A percentile compares a stretch with the other conserved stretches of the same genome.
Evolutionary conservation across 2,888 invertebrate species (phyloP).

Genomic region (Rhimphoctona megacephalus): DNA sequence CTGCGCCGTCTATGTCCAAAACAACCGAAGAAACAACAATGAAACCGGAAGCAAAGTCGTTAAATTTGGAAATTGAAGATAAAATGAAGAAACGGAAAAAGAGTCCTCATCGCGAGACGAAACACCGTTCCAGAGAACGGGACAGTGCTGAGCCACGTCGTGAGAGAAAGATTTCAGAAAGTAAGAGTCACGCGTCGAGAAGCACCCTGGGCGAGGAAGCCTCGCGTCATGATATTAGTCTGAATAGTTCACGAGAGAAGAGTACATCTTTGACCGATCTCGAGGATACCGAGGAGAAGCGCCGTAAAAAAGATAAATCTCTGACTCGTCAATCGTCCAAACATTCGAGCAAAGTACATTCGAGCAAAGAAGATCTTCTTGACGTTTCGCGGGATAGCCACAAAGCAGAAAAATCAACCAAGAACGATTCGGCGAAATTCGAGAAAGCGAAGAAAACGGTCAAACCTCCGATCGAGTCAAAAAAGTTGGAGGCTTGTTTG

Average conservation of each 20-base stretch:
- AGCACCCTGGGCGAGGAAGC: slow-evolving; percentile 35
- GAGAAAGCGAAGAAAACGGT: slow-evolving; percentile 57
- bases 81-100: slow-evolving; percentile 53
- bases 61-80: slow-evolving; percentile 21
- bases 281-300: slow-evolving; percentile 49
- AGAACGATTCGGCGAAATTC: slow-evolving; percentile 24
- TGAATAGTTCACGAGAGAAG: slow-evolving; percentile 60
- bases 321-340: slow-evolving; percentile 18
- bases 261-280: slow-evolving; percentile 61
- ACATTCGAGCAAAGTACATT: slow-evolving; percentile 8
- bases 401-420: slow-evolving; percentile 32
- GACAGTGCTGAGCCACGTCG: slow-evolving; percentile 35
- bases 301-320: slow-evolving; percentile 12
- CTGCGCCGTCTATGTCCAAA: background rate
- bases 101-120: slow-evolving; percentile 48
- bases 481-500: slow-evolving; percentile 44
- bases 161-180: slow-evolving; percentile 34
- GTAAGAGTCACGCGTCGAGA: slow-evolving; percentile 21
- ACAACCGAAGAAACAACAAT: slow-evolving; percentile 38
- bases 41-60: slow-evolving; percentile 33
- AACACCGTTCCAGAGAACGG: slow-evolving; percentile 59
- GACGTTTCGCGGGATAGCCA: slow-evolving; percentile 34
- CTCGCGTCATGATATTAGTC: slow-evolving; percentile 59
- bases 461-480: slow-evolving; percentile 44
- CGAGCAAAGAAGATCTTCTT: slow-evolving; percentile 43